Evolutionary conservation across 2,797 vertebrate genomes (phyloP).

Genomic region (Oryzias dopingdopingensis): DNA sequence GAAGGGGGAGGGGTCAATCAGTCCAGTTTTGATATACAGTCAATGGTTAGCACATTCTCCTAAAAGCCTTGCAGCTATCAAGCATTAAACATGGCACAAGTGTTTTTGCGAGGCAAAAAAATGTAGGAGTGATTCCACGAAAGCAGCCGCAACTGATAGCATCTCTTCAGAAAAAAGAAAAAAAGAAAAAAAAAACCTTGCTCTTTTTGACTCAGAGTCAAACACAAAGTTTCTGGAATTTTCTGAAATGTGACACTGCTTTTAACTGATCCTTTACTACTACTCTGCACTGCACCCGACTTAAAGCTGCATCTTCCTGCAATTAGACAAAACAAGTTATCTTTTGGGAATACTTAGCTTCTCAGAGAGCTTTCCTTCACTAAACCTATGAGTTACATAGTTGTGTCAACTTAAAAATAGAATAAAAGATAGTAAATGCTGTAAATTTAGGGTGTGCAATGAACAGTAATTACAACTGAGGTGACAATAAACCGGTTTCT

Average conservation of each 20-base stretch:
- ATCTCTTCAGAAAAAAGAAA: background rate
- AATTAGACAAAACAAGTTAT: slow-evolving; percentile 57
- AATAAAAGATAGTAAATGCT: background rate
- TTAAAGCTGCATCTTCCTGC: slow-evolving; percentile 69
- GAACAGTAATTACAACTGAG: slow-evolving; percentile 1
- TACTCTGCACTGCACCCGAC: slow-evolving; percentile 29
- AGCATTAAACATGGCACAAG: slow-evolving; percentile 37
- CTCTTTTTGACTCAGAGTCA: too few species aligned
- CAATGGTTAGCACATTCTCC: slow-evolving; percentile 40
- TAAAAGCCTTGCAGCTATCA: slow-evolving; percentile 22
- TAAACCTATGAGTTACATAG: slow-evolving; percentile 12
- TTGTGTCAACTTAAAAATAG: background rate
- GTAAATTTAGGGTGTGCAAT: background rate
- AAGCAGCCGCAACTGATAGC: too few species aligned
- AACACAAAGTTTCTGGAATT: too few species aligned
- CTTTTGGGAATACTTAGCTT: slow-evolving; percentile 31
- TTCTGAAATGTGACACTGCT: too few species aligned
- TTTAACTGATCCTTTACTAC: slow-evolving; percentile 24
- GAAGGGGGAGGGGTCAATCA: too few species aligned
- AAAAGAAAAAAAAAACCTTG: background rate
- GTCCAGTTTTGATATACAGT: too few species aligned
- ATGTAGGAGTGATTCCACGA: background rate
- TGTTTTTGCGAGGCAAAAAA: background rate
- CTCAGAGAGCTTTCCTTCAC: slow-evolving; percentile 15
- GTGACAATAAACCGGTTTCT: slow-evolving; percentile 44